phyloP scores from a whole-genome alignment of 2,888 invertebrate genomes.

The Zele albiditarsus region DNA sequence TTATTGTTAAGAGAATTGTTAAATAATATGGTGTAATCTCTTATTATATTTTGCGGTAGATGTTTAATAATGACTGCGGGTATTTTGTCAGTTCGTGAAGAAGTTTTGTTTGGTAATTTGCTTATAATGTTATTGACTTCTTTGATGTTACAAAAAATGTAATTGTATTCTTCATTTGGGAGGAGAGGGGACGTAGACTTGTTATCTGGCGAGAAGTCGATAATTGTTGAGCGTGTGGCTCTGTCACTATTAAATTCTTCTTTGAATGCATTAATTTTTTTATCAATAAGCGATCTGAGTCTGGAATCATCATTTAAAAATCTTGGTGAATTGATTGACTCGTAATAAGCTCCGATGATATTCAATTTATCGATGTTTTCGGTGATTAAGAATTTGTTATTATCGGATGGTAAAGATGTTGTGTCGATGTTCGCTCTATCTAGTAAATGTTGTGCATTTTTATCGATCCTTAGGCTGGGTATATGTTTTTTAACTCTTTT shows the following conservation, averaged over 20 bases:
- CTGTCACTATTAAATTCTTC: too few relatives aligned
- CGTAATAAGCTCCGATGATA: conserved; percentile 20
- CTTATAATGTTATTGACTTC: too few relatives aligned
- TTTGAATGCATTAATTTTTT: background rate
- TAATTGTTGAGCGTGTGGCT: too few relatives aligned
- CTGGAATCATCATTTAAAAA: background rate
- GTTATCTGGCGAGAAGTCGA: background rate
- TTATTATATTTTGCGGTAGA: background rate
- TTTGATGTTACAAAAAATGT: too few relatives aligned
- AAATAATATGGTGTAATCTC: background rate
- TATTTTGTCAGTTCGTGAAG: too few relatives aligned
- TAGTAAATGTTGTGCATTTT: too few relatives aligned
- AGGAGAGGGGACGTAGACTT: too few relatives aligned
- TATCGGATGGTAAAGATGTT: background rate
- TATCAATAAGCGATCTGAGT: background rate
- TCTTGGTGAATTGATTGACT: conserved; percentile 7
- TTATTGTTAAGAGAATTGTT: conserved; percentile 3
- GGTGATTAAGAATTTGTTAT: background rate
- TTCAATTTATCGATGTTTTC: conserved; percentile 17
- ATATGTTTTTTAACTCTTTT: too few relatives aligned
- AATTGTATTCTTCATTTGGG: too few relatives aligned
- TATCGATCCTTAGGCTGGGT: too few relatives aligned
- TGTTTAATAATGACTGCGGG: conserved; percentile 17
- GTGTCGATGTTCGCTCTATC: background rate
- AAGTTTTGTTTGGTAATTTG: too few relatives aligned